Evolutionary conservation across 2,113 vertebrate species (phyloP).

Genomic region (Crotophaga sulcirostris): DNA sequence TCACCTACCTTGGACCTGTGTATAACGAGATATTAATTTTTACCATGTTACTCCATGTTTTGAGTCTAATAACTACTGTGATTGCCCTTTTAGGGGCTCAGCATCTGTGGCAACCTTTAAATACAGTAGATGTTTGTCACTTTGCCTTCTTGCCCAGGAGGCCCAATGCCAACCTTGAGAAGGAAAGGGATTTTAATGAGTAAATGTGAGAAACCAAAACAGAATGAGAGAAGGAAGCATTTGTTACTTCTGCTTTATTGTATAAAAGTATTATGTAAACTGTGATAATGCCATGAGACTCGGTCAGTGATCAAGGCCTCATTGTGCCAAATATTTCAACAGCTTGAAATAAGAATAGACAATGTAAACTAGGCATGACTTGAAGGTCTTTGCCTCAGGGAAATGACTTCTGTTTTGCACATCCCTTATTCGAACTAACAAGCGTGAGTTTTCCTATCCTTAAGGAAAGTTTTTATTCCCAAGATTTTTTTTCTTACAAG

Average conservation of each 20-base stretch:
- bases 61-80: not conserved
- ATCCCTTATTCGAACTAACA: constrained; percentile 3
- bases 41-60: not conserved
- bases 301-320: not conserved
- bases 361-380: constrained; percentile 41
- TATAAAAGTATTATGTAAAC: not conserved
- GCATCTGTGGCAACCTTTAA: not conserved
- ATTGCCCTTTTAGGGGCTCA: not conserved
- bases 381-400: constrained; percentile 71
- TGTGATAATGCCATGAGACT: constrained; percentile 5
- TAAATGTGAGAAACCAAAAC: not conserved
- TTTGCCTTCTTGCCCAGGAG: not conserved
- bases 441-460: not conserved
- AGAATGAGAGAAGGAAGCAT: not conserved
- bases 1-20: not conserved
- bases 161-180: not conserved
- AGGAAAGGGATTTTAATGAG: not conserved
- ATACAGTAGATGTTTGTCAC: not conserved
- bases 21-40: not conserved
- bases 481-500: not conserved
- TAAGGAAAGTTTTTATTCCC: constrained; percentile 3
- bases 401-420: constrained; percentile 59
- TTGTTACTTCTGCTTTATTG: not conserved
- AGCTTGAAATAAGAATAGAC: constrained; percentile 15
- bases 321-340: constrained; percentile 19